Percentiles rank a stretch among this genome's conserved stretches.
Evolutionary conservation across 2,888 invertebrate genomes (phyloP).

Genomic region (Ceratothoa steindachneri): DNA sequence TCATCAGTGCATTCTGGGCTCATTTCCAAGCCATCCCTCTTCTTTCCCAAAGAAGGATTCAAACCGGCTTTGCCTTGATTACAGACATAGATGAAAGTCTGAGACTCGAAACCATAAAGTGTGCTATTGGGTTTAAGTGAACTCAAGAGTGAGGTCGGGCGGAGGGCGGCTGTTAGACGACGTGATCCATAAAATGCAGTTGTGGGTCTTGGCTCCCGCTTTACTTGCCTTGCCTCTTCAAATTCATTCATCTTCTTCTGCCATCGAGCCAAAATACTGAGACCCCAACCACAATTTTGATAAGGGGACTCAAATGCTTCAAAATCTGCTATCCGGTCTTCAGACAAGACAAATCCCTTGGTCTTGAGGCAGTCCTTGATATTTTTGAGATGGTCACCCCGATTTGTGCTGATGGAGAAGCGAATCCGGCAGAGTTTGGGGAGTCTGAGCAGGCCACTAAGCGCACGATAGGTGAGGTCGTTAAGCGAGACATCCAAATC

Average conservation of each 20-base stretch:
- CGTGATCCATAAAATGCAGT: too few relatives aligned
- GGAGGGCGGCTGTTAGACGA: too few relatives aligned
- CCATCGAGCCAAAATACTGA: background rate
- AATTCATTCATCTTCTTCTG: background rate
- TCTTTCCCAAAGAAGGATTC: too few relatives aligned
- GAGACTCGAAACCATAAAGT: too few relatives aligned
- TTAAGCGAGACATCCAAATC: constrained; percentile 26
- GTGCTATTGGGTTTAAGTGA: too few relatives aligned
- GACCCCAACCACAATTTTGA: background rate
- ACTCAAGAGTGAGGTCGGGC: too few relatives aligned
- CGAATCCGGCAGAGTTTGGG: constrained; percentile 15
- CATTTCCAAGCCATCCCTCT: too few relatives aligned
- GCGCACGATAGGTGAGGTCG: background rate
- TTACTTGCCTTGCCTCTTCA: background rate
- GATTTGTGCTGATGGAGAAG: background rate
- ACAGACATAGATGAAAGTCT: too few relatives aligned
- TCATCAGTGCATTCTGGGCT: too few relatives aligned
- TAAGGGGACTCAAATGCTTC: background rate
- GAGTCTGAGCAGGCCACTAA: constrained; percentile 8
- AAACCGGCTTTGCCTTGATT: too few relatives aligned
- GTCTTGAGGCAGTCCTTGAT: background rate
- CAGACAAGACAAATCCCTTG: background rate
- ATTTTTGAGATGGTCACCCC: background rate
- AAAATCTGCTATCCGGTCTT: background rate
- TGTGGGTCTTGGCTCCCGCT: too few relatives aligned